A percentile compares a stretch with the other conserved stretches of the same genome.
Conservation (phyloP, 2,797 vertebrate genomes). For the Hyperoplus lanceolatus region DNA sequence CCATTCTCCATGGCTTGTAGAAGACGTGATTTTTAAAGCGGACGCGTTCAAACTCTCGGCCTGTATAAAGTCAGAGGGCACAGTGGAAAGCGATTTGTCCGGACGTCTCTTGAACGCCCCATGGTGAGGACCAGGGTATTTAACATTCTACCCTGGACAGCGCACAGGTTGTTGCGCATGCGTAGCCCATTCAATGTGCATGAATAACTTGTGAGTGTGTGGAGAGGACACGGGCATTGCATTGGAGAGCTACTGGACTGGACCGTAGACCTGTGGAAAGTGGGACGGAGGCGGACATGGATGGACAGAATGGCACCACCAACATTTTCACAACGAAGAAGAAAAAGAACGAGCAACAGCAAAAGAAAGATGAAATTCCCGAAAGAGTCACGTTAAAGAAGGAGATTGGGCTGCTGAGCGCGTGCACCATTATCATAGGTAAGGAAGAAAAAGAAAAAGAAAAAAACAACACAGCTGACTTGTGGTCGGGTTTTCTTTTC, state of each 20-base stretch:
- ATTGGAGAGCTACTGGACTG: conserved; percentile 54
- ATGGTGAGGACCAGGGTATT: conserved; percentile 68
- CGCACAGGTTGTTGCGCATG: conserved; percentile 83
- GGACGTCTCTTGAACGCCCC: conserved; percentile 69
- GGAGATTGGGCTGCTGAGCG: conserved; percentile 95
- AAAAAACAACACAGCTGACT: conserved; percentile 15
- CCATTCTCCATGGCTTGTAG: too few relatives aligned
- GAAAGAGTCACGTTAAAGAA: conserved; percentile 94
- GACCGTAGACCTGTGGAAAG: conserved; percentile 38
- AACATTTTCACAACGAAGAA: conserved; percentile 14
- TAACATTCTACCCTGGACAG: conserved; percentile 86
- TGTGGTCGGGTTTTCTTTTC: neutral
- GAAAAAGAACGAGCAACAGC: conserved; percentile 5
- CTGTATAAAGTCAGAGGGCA: neutral
- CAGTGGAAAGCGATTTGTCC: neutral
- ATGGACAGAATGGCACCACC: conserved; percentile 83
- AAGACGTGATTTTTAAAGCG: too few relatives aligned
- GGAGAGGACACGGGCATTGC: conserved; percentile 65
- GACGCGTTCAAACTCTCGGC: too few relatives aligned
- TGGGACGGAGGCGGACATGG: conserved; percentile 84
- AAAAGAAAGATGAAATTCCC: conserved; percentile 51
- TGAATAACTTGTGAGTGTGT: conserved; percentile 78
- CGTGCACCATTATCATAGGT: conserved; percentile 98
- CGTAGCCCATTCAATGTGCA: conserved; percentile 82
- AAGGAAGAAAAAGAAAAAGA: conserved; percentile 62